Percentiles rank a stretch among this genome's conserved stretches.
These are phyloP conservation scores for Heliocidaris tuberculata DNA, from an alignment of 35 echinoderm and acorn worm species.

Conservation along the genomic window DNA sequence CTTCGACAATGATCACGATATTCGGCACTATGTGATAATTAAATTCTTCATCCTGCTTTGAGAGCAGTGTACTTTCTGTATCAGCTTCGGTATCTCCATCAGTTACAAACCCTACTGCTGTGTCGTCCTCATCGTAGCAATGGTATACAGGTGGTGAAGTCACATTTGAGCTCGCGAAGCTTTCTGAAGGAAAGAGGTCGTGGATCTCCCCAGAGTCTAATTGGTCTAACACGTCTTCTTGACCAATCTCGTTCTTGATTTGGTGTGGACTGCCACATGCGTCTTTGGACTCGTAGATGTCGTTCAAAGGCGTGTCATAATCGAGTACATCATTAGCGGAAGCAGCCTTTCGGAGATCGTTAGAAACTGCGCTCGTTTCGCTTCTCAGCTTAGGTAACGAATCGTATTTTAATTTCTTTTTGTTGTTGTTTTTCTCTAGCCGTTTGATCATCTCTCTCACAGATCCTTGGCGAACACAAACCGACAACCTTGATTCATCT, in stretches of 20 bases:
- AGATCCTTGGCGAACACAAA: neutral
- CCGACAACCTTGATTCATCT: neutral
- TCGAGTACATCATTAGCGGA: neutral
- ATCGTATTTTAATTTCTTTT: neutral
- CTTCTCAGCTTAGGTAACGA: slow-evolving; percentile 22
- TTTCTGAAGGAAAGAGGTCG: too few species aligned
- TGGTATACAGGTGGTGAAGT: too few species aligned
- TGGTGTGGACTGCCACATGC: neutral
- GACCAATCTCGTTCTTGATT: neutral
- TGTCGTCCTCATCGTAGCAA: neutral
- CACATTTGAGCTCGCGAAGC: too few species aligned
- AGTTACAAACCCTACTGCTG: neutral
- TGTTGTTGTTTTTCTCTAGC: neutral
- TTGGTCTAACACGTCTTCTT: neutral
- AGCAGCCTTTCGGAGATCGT: slow-evolving; percentile 13
- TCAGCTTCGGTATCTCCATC: neutral
- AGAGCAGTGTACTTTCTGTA: neutral
- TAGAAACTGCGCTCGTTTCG: neutral
- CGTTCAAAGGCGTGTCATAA: neutral
- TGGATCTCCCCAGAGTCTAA: neutral
- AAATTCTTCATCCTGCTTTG: neutral
- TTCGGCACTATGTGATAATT: neutral
- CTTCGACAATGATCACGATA: neutral
- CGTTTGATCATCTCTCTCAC: neutral
- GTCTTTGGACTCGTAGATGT: neutral